Base-by-base conservation (phyloP, 1,140 invertebrate genomes). In the Diachasma alloeum region DNA sequence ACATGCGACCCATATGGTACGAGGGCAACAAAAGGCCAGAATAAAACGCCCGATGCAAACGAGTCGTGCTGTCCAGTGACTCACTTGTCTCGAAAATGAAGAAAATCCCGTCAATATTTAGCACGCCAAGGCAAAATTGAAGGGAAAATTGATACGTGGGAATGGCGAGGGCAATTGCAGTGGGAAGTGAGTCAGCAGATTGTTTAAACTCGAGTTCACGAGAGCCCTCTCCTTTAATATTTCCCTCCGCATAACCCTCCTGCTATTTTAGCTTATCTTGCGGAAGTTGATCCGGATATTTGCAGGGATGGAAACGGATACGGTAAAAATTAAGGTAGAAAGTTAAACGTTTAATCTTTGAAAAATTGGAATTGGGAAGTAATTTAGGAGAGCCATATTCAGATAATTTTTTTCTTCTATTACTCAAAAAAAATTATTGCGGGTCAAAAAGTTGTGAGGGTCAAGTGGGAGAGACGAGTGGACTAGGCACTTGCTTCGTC, bases 101-200 rank as follows among this genome's bases (percentile, higher is more conserved):
- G 26, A 19, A 59, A 73, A 59, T 37, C 3, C 9, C 4, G 17
- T 56, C 24, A 53, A 72, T 24, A 9, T 17, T 53, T 3, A 2
- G 15, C 9, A 53, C 6, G 48, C 4, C 15, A 53, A 53, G 6
- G 9, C 5, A n/a, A 17, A 13, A 4, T 53, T n/a, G 1, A 19
- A 37, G n/a, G 26, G 13, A 66, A 31, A 46, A 66, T 39, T 48
- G 46, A 70, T 19, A 63, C 59, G 74, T 56, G 48, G 31, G 48
- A 75, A 75, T 48, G 69, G 22, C 59, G 31, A 4, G 56, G 42
- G 66, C 11, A 26, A 19, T 19, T 36, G 26, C 36, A 48, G 6
- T 70, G 44, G 66, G 46, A 75, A 42, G 67, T 75, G 74, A 75
- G 44, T 75, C 74, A 75, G n/a, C 74, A 26, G 36, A 68, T 68